These are phyloP conservation scores for Tringa solitaria DNA, from an alignment of 2,113 vertebrate species.

Conservation along the genomic window DNA sequence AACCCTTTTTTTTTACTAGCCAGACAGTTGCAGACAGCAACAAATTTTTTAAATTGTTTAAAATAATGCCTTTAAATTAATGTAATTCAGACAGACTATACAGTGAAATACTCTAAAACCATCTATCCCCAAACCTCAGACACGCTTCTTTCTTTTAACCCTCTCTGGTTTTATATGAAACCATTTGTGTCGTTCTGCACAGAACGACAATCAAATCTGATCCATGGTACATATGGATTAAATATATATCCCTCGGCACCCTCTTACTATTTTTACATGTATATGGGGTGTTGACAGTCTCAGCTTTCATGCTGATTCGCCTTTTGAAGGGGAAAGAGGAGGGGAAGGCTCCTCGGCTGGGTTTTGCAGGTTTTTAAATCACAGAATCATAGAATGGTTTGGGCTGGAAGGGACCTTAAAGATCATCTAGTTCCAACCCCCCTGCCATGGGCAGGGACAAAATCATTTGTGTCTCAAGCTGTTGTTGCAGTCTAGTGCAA, in stretches of 20 bases:
- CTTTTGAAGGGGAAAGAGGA: not conserved
- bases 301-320: not conserved
- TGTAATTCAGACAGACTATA: not conserved
- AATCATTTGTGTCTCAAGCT: not conserved
- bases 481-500: not conserved
- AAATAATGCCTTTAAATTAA: not conserved
- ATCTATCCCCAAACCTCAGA: not conserved
- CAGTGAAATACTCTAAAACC: not conserved
- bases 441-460: no score
- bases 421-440: no score
- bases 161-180: not conserved
- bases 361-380: not conserved
- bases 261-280: not conserved
- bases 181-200: no score
- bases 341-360: not conserved
- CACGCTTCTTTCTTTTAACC: not conserved
- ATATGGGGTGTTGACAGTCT: not conserved
- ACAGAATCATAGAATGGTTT: no score
- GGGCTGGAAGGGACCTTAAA: no score
- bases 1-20: not conserved
- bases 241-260: not conserved
- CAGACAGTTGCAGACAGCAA: not conserved
- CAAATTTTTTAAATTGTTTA: not conserved
- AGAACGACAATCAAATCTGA: not conserved
- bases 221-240: not conserved